Conservation (phyloP, 2,113 vertebrate species). For the Pteronura brasiliensis region DNA sequence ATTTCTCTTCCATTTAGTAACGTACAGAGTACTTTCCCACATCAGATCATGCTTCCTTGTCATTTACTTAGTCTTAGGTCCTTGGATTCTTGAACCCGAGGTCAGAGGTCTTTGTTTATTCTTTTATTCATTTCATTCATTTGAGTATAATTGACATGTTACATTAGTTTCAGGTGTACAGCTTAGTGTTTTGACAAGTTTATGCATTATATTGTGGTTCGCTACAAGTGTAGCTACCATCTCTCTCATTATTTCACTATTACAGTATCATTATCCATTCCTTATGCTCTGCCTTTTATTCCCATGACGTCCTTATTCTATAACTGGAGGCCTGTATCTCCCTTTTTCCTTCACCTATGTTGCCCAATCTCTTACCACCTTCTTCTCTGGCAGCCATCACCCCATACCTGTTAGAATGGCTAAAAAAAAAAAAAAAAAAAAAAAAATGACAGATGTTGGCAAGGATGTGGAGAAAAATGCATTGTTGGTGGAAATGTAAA, state of each 20-base stretch:
- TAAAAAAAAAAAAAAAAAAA: neutral
- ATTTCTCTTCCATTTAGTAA: neutral
- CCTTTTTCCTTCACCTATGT: neutral
- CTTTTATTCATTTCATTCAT: neutral
- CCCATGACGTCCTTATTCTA: neutral
- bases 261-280: neutral
- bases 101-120: neutral
- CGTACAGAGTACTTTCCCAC: neutral
- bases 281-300: neutral
- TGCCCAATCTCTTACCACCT: neutral
- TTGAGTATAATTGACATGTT: neutral
- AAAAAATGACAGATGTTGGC: neutral
- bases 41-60: neutral
- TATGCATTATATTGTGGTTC: neutral
- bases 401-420: neutral
- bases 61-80: neutral
- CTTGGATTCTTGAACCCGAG: conserved; percentile 8
- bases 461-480: neutral
- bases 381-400: neutral
- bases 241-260: neutral
- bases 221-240: neutral
- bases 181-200: neutral
- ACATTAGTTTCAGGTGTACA: neutral
- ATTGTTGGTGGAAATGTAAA: neutral
- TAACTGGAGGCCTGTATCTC: neutral